Evolutionary conservation across 2,888 invertebrate species (phyloP), one percentile per base, ranked within the genome.

Genomic region (Callyntrura sp.): DNA sequence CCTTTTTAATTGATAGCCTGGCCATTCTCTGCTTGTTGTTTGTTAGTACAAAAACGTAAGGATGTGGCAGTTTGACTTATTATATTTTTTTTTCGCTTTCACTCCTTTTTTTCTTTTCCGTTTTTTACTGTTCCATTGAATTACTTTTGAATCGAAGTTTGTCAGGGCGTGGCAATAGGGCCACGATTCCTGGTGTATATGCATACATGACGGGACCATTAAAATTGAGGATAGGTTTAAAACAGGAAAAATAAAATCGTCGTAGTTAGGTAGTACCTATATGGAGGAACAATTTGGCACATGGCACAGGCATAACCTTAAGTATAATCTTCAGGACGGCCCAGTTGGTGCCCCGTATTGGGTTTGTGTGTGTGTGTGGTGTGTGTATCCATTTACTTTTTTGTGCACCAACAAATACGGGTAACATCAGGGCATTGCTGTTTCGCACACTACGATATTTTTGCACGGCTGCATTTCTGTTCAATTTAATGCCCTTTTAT

Each of bases 401-500:
- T 2, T 35, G 35, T 6, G 6, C 14, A 51, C 3, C 12, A n/a
- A 51, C 3, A 51, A 51, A 3, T n/a, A 1, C n/a, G 1, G 14
- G 51, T 51, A 51, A n/a, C n/a, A 51, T 14, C n/a, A 51, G 14
- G 1, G 51, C 51, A 51, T 12, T 11, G 51, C 35, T 35, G 3
- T 35, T 35, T 35, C 35, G 2, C 9, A 51, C 51, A 1, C n/a
- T n/a, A 12, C 2, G 6, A 35, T 35, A 35, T 35, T 35, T 35
- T 11, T 28, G 65, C 65, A 65, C 65, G 62, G 23, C 25, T n/a
- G n/a, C 11, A 65, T 23, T 11, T 28, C 2, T 65, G 17, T 65
- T 35, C 65, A 65, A 65, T 65, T 25, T 2, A 65, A 65, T 65
- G 62, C 62, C 25, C 14, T 62, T 60, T 60, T 60, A 20, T 17